These are phyloP conservation scores for Aleadryas rufinucha DNA, from an alignment of 2,113 vertebrate genomes.

Conservation along the genomic window DNA sequence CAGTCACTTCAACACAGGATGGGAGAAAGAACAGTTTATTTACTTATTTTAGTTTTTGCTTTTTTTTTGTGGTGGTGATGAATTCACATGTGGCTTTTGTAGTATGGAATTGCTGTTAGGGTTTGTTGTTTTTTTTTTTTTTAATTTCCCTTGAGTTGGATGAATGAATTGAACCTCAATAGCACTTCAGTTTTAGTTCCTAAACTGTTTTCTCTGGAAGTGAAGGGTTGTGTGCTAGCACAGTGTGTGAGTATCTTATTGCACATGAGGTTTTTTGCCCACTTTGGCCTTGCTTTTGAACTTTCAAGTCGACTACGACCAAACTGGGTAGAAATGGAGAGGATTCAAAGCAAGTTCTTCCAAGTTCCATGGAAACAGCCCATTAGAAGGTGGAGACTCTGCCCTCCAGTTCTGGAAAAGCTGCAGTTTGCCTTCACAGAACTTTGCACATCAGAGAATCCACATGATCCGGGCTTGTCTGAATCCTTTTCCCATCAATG, in stretches of 20 bases:
- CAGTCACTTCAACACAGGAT: background rate
- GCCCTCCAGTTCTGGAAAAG: background rate
- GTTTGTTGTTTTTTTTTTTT: background rate
- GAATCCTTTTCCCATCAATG: background rate
- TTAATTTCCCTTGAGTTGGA: background rate
- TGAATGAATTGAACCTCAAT: background rate
- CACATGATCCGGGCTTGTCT: background rate
- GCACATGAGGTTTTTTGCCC: background rate
- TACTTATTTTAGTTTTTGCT: background rate
- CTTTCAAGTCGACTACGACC: background rate
- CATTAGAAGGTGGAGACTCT: background rate
- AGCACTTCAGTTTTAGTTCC: background rate
- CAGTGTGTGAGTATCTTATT: background rate
- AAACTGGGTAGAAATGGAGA: background rate
- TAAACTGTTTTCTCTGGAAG: background rate
- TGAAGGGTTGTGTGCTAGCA: background rate
- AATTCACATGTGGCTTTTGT: background rate
- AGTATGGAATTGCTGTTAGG: background rate
- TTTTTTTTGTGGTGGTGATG: background rate
- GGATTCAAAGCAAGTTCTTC: background rate
- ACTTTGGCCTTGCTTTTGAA: background rate
- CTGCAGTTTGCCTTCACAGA: background rate
- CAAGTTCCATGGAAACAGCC: background rate
- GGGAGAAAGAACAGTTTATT: background rate
- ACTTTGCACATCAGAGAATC: background rate